Evolutionary conservation across 1,140 invertebrate genomes (phyloP).

Genomic region (Calephelis virginiensis): DNA sequence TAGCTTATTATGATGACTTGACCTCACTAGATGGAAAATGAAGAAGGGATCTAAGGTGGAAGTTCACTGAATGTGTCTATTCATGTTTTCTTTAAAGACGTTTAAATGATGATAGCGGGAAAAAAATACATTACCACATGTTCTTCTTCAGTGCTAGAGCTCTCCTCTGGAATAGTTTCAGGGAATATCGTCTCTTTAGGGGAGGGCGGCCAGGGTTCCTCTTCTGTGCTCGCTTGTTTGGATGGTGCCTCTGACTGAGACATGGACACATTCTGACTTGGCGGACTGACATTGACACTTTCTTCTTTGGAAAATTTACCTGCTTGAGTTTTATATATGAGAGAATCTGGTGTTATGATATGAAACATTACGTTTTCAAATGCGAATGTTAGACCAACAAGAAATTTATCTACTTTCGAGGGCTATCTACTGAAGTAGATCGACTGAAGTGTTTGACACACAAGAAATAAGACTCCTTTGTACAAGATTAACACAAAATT

Average conservation of each 20-base stretch:
- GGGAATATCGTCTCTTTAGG: constrained; percentile 92
- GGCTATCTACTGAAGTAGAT: too few relatives aligned
- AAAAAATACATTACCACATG: constrained; percentile 83
- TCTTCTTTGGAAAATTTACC: constrained; percentile 81
- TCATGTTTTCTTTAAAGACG: too few relatives aligned
- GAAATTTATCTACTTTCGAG: too few relatives aligned
- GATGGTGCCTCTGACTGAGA: constrained; percentile 79
- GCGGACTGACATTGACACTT: constrained; percentile 79
- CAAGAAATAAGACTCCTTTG: too few relatives aligned
- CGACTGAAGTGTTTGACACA: too few relatives aligned
- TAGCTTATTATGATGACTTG: too few relatives aligned
- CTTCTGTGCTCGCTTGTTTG: constrained; percentile 76
- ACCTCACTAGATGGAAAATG: too few relatives aligned
- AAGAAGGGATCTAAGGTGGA: too few relatives aligned
- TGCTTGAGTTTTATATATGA: constrained; percentile 35
- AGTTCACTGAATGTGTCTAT: too few relatives aligned
- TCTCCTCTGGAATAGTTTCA: constrained; percentile 95
- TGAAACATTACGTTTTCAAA: too few relatives aligned
- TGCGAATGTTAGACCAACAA: too few relatives aligned
- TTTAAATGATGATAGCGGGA: not conserved
- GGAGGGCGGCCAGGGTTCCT: constrained; percentile 88
- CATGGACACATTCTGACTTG: constrained; percentile 80
- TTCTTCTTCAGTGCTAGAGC: constrained; percentile 93
- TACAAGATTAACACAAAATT: not conserved
- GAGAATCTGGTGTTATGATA: not conserved